Base-by-base conservation (phyloP, 2,797 vertebrate genomes). In the Diceros bicornis region DNA sequence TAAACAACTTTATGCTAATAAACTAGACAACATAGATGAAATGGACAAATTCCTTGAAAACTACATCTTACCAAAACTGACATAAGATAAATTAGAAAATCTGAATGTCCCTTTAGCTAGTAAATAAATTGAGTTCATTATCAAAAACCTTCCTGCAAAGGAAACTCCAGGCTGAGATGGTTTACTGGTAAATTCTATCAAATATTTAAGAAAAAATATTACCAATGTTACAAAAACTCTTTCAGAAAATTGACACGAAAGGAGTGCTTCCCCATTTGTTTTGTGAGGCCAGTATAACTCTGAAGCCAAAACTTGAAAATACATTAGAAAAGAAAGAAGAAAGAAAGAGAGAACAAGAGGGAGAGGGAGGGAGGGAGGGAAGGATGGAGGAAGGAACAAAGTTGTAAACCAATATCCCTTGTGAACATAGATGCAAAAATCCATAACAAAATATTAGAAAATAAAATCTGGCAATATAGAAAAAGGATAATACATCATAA, bases 291-390 rank as follows among this genome's bases (percentile, higher is more conserved):
- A 71, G 17, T 52, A 9, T 81, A 72, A 62, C 14, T 14, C 44
- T 74, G 68, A 94, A 17, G n/a, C 44, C 68, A 82, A 89, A 89
- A 74, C 77, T 83, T 47, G 47, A 83, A 61, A 74, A 94, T 29
- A 44, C 78, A 66, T 64, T 89, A 47, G 13, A 61, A 81, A 34
- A 29, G 66, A 50, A 86, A 27, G 32, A 89, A 83, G 47, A 29
- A 32, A 52, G 27, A 71, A 59, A 34, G 32, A 27, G 13, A 2
- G 34, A 14, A 17, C 16, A 20, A 21, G 57, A 27, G 4, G 71
- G 2, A 14, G 7, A 68, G 12, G 14, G 12, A 20, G 20, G 71
- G 21, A 64, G n/a, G 89, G n/a, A 57, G 23, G 7, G 57, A 52
- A 52, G 50, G 50, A 52, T 4, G 50, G 50, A 52, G 13, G 8